These are phyloP conservation scores for Drosophila asahinai DNA, from an alignment of 1,140 invertebrate genomes.

Conservation along the genomic window DNA sequence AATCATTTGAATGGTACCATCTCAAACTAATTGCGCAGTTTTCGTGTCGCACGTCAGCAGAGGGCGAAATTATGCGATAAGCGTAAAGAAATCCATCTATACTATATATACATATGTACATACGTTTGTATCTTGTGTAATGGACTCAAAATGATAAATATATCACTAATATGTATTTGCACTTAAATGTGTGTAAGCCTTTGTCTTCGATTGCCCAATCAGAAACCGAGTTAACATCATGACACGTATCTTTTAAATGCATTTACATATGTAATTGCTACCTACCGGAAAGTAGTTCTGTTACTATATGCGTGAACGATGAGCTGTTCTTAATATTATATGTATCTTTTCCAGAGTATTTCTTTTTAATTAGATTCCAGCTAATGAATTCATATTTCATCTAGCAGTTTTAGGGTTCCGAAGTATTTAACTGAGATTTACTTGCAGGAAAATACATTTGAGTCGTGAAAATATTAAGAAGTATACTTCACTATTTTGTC, in stretches of 20 bases:
- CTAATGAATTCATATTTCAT: neutral
- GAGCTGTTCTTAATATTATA: neutral
- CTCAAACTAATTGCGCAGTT: slow-evolving; percentile 7
- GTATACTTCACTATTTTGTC: too few species aligned
- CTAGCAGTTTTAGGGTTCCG: neutral
- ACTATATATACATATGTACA: too few species aligned
- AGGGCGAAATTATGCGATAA: slow-evolving; percentile 6
- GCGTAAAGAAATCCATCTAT: neutral
- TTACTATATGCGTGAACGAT: neutral
- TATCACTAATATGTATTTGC: neutral
- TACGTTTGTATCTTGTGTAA: slow-evolving; percentile 7
- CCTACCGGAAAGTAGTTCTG: neutral
- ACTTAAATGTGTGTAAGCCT: slow-evolving; percentile 13
- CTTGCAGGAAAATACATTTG: too few species aligned
- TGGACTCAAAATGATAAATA: neutral
- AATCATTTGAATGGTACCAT: slow-evolving; percentile 16
- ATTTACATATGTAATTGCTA: neutral
- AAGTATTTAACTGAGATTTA: too few species aligned
- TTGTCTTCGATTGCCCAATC: slow-evolving; percentile 11
- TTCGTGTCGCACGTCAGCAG: neutral
- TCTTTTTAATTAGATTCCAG: neutral
- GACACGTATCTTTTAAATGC: slow-evolving; percentile 7
- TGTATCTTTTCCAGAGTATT: neutral
- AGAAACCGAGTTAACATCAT: slow-evolving; percentile 4
- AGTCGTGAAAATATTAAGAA: too few species aligned